Evolutionary conservation across 1,140 invertebrate species (phyloP), one percentile per base, ranked within the genome.

Genomic region (Lasioglossum albipes): DNA sequence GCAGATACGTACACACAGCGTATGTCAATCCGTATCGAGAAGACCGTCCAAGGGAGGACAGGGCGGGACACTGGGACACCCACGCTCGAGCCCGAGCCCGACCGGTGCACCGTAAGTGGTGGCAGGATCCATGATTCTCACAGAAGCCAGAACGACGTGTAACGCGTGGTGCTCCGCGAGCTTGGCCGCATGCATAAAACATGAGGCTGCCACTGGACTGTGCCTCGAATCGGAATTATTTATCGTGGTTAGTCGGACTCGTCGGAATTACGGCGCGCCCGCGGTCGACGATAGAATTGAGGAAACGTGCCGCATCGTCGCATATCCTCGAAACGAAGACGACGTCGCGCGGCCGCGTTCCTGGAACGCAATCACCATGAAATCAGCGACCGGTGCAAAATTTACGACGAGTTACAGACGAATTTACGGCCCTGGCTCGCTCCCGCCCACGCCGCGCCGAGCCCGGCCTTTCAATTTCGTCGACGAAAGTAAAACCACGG

Each of bases 141-240:
- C 41, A 42, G 64, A 81, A 73, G 68, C 72, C 80, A 77, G n/a
- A 64, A 66, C 61, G 68, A 73, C 61, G 45, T 75, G 78, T 85
- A 81, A 73, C 61, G 79, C 77, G 66, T 71, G 54, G 54, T 45
- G 67, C 49, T 75, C 68, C 68, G 69, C 64, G 68, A 42, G n/a
- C 18, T 54, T 22, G 57, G 52, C 9, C 41, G 22, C 22, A 87
- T 87, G 86, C 83, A 87, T 87, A 87, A 87, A 85, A 84, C 86
- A 87, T 87, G 83, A 87, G 82, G 62, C 42, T 65, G 31, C 54
- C 67, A 31, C 36, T 65, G 75, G 68, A 74, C 79, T 85, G 61
- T 74, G 83, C 73, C 72, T 73, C 74, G 61, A 85, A 87, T 87
- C 61, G 75, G 86, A 87, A 87, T 87, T 87, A 87, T 87, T 87